A percentile compares a stretch with the other conserved stretches of the same genome.
These are phyloP conservation scores for Gymnorhina tibicen DNA, from an alignment of 2,113 vertebrate genomes.

Conservation along the genomic window DNA sequence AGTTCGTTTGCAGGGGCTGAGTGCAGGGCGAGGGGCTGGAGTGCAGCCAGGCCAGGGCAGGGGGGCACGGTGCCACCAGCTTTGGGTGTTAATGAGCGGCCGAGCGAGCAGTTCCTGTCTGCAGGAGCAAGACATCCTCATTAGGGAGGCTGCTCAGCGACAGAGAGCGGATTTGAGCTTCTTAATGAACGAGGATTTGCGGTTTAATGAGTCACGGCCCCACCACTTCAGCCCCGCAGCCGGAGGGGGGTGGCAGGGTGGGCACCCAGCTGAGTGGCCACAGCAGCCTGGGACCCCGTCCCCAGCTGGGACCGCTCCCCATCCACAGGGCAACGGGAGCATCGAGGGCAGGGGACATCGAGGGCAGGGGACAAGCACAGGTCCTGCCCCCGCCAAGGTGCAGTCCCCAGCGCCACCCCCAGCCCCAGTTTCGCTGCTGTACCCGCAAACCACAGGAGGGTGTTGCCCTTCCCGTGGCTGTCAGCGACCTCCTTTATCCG, in stretches of 20 bases:
- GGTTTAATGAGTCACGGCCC: conserved; percentile 24
- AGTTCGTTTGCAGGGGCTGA: neutral
- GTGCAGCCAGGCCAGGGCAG: fast-evolving
- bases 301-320: neutral
- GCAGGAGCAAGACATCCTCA: conserved; percentile 23
- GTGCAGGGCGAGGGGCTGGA: neutral
- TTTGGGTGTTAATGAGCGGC: conserved; percentile 4
- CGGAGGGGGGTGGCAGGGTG: neutral
- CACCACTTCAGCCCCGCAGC: neutral
- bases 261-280: neutral
- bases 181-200: conserved; percentile 40
- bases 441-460: conserved; percentile 93
- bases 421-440: neutral
- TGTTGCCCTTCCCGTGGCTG: conserved; percentile 67
- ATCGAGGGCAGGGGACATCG: fast-evolving
- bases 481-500: conserved; percentile 74
- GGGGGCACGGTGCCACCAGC: neutral
- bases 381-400: neutral
- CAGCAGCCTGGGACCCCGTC: neutral
- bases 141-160: conserved; percentile 33
- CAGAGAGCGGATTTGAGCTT: conserved; percentile 38
- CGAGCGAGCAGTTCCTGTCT: neutral
- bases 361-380: neutral
- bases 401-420: neutral
- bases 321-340: fast-evolving